Evolutionary conservation across 2,797 vertebrate species (phyloP).

Genomic region (Mus minutoides): DNA sequence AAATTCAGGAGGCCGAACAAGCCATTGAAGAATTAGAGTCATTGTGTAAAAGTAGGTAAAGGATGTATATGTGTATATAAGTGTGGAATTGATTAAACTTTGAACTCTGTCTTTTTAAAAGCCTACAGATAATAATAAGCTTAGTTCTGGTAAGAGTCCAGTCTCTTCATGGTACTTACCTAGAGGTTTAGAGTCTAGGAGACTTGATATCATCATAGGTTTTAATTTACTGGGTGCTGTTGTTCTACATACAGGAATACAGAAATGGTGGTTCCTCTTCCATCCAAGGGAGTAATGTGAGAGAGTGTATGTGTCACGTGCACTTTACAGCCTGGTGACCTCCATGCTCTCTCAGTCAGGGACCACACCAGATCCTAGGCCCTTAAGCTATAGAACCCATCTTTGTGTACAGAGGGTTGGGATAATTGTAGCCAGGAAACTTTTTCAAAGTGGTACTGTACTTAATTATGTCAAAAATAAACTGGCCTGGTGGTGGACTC

Average conservation of each 20-base stretch:
- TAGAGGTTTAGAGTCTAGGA: neutral
- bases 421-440: neutral
- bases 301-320: neutral
- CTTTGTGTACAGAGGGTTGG: neutral
- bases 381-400: neutral
- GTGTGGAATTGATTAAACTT: neutral
- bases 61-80: conserved; percentile 37
- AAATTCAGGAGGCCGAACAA: conserved; percentile 85
- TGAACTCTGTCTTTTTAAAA: conserved; percentile 43
- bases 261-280: neutral
- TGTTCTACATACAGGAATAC: neutral
- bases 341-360: neutral
- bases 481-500: neutral
- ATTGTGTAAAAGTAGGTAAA: conserved; percentile 89
- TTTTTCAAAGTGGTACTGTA: neutral
- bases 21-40: conserved; percentile 90
- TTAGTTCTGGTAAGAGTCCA: neutral
- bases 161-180: neutral
- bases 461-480: neutral
- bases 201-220: neutral
- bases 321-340: neutral
- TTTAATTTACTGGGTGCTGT: conserved; percentile 18
- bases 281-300: neutral
- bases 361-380: neutral
- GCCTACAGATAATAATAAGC: neutral